Base-by-base conservation (phyloP, 2,113 vertebrate genomes). In the Terrapene triunguis region DNA sequence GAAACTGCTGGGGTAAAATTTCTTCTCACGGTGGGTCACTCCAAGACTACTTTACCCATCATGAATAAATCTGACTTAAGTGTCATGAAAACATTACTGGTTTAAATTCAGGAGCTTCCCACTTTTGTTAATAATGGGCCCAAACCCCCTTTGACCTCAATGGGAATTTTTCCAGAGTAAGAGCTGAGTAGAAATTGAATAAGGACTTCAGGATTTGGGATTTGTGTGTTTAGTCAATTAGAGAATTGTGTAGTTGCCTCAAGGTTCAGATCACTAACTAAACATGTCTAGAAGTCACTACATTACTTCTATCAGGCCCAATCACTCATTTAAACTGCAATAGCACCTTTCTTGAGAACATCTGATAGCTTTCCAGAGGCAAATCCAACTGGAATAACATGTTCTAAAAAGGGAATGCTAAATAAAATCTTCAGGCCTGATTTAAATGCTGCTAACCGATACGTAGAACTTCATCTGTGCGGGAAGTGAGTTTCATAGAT, bases 11-110 rank as follows among this genome's bases (percentile, higher is more conserved):
- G 65, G 74, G 47, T 44, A 78, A 27, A 47, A 78, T 21, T 17
- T 4, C 2, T 3, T 21, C 35, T 51, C 14, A 5, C 19, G 16
- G 50, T 2, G 29, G 22, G 27, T 5, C 0, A 1, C 8, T 16
- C 13, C 35, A 24, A 25, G n/a, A 10, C 32, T 59, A 50, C 11
- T n/a, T 55, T 27, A 13, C 38, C 51, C 53, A 44, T 19, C 5
- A 57, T 29, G 53, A 42, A 19, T 42, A 19, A 57, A 29, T 38
- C 53, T 25, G n/a, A 53, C 38, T 25, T 82, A 54, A 25, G 12
- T 55, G 14, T 85, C 13, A 16, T 10, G 24, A 51, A n/a, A 59
- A n/a, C 8, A 24, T 6, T 72, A 72, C n/a, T 72, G n/a, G 65
- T 38, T 38, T 72, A n/a, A 38, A 38, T 38, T 0, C 78, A 21